These are phyloP conservation scores for Neopipo cinnamomea DNA, from an alignment of 2,113 vertebrate genomes.

Conservation along the genomic window DNA sequence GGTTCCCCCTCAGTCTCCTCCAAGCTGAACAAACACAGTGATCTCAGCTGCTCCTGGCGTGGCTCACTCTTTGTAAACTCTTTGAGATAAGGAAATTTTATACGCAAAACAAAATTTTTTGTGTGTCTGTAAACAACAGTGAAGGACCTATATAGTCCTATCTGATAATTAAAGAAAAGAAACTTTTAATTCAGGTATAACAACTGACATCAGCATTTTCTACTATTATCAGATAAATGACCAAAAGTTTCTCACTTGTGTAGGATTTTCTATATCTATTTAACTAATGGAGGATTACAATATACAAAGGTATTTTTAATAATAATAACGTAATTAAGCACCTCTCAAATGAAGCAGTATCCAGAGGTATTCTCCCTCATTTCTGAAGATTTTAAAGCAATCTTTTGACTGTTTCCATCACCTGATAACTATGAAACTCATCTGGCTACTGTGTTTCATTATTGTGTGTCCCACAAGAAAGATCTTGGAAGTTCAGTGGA, in stretches of 20 bases:
- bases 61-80: neutral
- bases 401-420: neutral
- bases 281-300: neutral
- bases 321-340: neutral
- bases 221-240: neutral
- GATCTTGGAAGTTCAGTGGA: neutral
- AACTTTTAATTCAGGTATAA: neutral
- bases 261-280: neutral
- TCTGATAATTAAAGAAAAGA: neutral
- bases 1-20: neutral
- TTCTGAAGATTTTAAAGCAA: neutral
- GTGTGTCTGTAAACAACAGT: neutral
- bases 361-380: neutral
- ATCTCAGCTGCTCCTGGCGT: neutral
- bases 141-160: neutral
- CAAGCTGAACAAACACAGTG: neutral
- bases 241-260: neutral
- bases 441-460: neutral
- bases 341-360: neutral
- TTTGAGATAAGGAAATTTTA: neutral
- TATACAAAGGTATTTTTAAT: neutral
- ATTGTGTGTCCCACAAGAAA: neutral
- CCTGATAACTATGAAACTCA: neutral
- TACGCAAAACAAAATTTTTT: neutral
- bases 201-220: neutral